Evolutionary conservation across 2,888 invertebrate species (phyloP), one percentile per base, ranked within the genome.

Genomic region (Caenorhabditis doughertyi): DNA sequence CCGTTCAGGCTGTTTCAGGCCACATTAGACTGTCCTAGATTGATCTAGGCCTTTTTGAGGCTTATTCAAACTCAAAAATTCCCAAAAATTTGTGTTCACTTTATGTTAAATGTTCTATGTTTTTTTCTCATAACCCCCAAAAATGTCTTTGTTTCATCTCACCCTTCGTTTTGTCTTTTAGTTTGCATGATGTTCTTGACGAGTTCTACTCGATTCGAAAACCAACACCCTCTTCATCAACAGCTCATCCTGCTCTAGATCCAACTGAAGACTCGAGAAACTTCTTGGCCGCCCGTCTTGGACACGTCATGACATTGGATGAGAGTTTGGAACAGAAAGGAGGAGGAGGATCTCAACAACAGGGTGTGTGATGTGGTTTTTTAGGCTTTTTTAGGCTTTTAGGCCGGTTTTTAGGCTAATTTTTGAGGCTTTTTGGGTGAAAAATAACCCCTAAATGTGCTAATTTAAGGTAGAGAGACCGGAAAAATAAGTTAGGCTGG

Each of bases 181-280:
- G 86, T 76, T 77, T 86, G 81, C 79, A 77, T 56, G 79, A 84
- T 23, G 86, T 81, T 9, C 80, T 86, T 68, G 85, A 84, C 67
- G 85, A 85, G 68, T 81, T 82, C 70, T 67, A 70, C 49, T 64
- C 70, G 56, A 49, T 81, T 39, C 71, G 65, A 58, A 62, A 73
- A 51, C 58, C 79, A 9, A 35, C 58, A 9, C 21, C 39, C n/a
- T n/a, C n/a, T n/a, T n/a, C n/a, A n/a, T n/a, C n/a, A n/a, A n/a
- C n/a, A n/a, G n/a, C n/a, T n/a, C n/a, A n/a, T n/a, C n/a, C n/a
- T n/a, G n/a, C n/a, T 13, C 11, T 70, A 73, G 82, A 73, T 51
- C 25, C 49, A 0, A 64, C 56, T 0, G 83, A 83, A 71, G 77
- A 79, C 53, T 83, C 83, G 51, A 42, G 77, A 4, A 83, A 74